Conservation (phyloP, 2,113 vertebrate species). For the Pteropus alecto region DNA sequence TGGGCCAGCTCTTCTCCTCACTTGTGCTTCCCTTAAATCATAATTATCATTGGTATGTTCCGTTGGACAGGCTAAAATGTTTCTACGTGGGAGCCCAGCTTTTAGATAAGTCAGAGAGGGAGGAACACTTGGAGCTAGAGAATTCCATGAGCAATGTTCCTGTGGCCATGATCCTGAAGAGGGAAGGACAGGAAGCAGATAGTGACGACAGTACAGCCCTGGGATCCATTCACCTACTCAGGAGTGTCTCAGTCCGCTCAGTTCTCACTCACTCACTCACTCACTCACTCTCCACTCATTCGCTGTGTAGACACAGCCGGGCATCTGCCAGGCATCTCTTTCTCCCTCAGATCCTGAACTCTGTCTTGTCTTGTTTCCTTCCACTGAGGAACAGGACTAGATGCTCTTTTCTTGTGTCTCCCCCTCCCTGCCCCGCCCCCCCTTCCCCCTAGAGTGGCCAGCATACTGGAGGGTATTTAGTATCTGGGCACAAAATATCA, state of each 20-base stretch:
- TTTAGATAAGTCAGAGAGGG: neutral
- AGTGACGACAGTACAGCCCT: too few relatives aligned
- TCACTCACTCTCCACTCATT: too few relatives aligned
- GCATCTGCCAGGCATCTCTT: neutral
- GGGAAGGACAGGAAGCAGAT: neutral
- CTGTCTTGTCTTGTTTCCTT: neutral
- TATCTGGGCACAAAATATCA: neutral
- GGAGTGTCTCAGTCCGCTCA: neutral
- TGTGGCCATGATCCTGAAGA: neutral
- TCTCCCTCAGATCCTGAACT: neutral
- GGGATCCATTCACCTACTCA: rapidly evolving
- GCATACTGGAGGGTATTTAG: neutral
- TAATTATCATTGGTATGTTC: neutral
- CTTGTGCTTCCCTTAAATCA: neutral
- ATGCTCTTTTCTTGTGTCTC: neutral
- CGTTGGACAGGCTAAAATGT: neutral
- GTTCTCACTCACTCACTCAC: too few relatives aligned
- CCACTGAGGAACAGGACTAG: neutral
- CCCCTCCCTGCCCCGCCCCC: too few relatives aligned
- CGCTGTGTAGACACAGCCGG: rapidly evolving
- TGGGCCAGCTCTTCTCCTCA: neutral
- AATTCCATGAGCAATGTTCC: neutral
- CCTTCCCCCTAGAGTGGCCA: neutral
- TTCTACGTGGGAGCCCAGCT: neutral
- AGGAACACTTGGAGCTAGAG: neutral